Base-by-base conservation (phyloP, 2,888 invertebrate species). In the Eucera pruinosa region DNA sequence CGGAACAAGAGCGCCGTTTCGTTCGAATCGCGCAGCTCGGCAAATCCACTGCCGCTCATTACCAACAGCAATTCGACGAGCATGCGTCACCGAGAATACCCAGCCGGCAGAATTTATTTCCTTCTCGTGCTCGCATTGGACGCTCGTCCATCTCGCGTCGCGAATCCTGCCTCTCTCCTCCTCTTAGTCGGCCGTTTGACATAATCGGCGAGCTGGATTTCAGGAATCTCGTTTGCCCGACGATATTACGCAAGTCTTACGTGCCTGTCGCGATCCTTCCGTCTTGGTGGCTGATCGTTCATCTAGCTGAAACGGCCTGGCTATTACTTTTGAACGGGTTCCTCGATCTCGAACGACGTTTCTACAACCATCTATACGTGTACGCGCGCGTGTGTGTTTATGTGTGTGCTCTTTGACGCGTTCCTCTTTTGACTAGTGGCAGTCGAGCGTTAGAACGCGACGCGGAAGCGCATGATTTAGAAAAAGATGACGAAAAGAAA, bases 231-330 rank as follows among this genome's bases (percentile, higher is more conserved):
- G 81, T 82, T 77, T 80, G 71, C 78, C 77, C 45, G 67, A 54
- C 80, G 71, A 82, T 71, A 79, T 87, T 83, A 80, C 73, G 80
- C 80, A 72, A 85, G 80, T 75, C 80, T 77, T 80, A 79, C 81
- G 81, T 76, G 78, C 68, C 80, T 60, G 72, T 68, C 66, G 74
- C 71, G 72, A 83, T 82, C 66, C 60, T 67, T 74, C 78, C 80
- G 68, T 74, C 76, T 68, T 61, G 74, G 43, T 27, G 50, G 67
- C 48, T 60, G 70, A 82, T 76, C 70, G 62, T 83, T 71, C 73
- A 57, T 75, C 69, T 67, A 52, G 62, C 54, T 62, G 54, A 50
- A 64, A 71, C 68, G 55, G 45, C 27, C 65, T 9, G 62, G 60
- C 62, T 55, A 54, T 80, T 77, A 68, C 60, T 60, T 75, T 77